phyloP scores from a whole-genome alignment of 2,888 invertebrate species.

The Clusia tigrina region DNA sequence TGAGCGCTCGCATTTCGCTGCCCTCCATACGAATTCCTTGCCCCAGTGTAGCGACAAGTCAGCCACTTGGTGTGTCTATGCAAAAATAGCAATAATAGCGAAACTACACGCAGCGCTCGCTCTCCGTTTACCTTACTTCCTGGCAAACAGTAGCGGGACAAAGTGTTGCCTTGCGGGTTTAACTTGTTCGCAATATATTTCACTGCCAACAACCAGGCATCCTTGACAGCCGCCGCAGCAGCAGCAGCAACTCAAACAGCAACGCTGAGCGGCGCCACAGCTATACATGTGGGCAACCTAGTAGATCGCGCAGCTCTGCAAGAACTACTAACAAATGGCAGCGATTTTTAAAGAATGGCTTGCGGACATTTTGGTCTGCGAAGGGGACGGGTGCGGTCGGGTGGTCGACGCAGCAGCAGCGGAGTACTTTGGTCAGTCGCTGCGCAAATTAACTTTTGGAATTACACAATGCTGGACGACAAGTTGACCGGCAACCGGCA shows the following conservation, averaged over 20 bases:
- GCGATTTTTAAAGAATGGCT: constrained; percentile 37
- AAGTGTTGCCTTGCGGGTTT: constrained; percentile 60
- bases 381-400: constrained; percentile 20
- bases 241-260: constrained; percentile 27
- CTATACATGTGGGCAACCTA: constrained; percentile 39
- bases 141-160: constrained; percentile 39
- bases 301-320: constrained; percentile 49
- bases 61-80: too few relatives aligned
- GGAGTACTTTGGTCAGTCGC: not conserved
- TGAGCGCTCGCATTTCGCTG: not conserved
- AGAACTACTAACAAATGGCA: constrained; percentile 58
- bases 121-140: not conserved
- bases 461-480: too few relatives aligned
- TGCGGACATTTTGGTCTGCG: constrained; percentile 30
- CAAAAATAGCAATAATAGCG: constrained; percentile 3
- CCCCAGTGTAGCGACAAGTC: too few relatives aligned
- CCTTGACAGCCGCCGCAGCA: constrained; percentile 32
- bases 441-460: constrained; percentile 1
- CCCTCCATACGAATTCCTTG: too few relatives aligned
- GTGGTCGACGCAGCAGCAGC: constrained; percentile 12
- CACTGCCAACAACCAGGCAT: constrained; percentile 51
- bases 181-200: constrained; percentile 63
- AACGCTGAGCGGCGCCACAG: constrained; percentile 32
- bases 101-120: not conserved
- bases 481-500: too few relatives aligned